phyloP scores from a whole-genome alignment of 2,797 vertebrate genomes.

The Smutsia temminckii region DNA sequence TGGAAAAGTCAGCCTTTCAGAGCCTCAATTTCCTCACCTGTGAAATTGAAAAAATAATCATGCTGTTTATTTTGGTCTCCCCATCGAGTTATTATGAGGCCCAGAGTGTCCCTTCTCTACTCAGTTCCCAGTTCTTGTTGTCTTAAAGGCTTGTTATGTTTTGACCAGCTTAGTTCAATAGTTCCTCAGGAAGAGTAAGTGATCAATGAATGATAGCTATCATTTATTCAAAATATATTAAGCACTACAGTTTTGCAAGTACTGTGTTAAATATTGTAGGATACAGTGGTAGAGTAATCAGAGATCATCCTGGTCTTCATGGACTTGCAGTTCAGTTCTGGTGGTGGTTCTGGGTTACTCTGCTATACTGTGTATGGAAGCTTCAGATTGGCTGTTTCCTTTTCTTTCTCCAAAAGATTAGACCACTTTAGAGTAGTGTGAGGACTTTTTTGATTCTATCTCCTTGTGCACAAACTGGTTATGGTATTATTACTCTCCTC shows the following conservation, averaged over 20 bases:
- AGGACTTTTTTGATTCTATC: constrained; percentile 15
- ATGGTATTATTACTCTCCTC: neutral
- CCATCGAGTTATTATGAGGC: neutral
- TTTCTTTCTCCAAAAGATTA: neutral
- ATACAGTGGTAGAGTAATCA: neutral
- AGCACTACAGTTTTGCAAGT: neutral
- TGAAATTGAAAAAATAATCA: neutral
- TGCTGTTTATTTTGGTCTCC: too few relatives aligned
- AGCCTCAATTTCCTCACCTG: constrained; percentile 34
- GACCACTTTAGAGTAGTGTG: neutral
- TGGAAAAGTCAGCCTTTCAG: neutral
- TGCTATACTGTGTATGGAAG: neutral
- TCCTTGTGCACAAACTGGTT: neutral
- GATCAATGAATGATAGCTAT: neutral
- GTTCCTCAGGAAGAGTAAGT: constrained; percentile 1
- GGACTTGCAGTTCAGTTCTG: neutral
- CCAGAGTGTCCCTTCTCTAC: neutral
- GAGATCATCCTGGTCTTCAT: neutral
- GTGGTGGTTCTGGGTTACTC: neutral
- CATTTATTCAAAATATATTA: neutral
- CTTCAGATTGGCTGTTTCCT: neutral
- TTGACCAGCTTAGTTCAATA: neutral
- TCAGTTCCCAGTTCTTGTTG: neutral
- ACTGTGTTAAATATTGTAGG: neutral
- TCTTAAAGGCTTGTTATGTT: neutral